Evolutionary conservation across 2,797 vertebrate genomes (phyloP).

Genomic region (Nyctibius grandis): DNA sequence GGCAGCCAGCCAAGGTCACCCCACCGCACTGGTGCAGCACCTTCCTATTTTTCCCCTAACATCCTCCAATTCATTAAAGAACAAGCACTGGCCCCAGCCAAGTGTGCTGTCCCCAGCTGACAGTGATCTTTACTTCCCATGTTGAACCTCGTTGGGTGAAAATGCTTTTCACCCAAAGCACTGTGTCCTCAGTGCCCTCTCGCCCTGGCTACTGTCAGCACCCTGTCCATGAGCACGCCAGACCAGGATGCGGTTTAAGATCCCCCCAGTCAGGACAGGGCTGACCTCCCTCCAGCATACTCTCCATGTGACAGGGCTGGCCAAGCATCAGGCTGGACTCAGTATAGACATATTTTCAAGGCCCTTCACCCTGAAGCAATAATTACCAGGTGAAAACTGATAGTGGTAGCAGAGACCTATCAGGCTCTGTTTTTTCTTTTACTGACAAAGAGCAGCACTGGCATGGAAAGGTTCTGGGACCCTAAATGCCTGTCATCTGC

Average conservation of each 20-base stretch:
- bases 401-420: background rate
- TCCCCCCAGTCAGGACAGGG: fast-evolving
- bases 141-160: background rate
- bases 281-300: background rate
- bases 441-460: background rate
- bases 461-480: background rate
- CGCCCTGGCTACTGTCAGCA: background rate
- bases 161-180: background rate
- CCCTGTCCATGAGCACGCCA: background rate
- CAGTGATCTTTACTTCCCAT: background rate
- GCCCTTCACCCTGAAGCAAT: background rate
- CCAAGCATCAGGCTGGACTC: background rate
- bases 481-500: background rate
- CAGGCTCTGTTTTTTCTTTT: background rate
- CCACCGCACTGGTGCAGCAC: background rate
- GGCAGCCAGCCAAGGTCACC: background rate
- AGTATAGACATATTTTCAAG: background rate
- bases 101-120: background rate
- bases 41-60: background rate
- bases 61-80: background rate
- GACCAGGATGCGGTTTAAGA: background rate
- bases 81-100: background rate
- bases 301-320: too few species aligned
- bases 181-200: background rate
- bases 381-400: background rate